Evolutionary conservation across 1,140 invertebrate species (phyloP).

Genomic region (Neoseiulus cucumeris): DNA sequence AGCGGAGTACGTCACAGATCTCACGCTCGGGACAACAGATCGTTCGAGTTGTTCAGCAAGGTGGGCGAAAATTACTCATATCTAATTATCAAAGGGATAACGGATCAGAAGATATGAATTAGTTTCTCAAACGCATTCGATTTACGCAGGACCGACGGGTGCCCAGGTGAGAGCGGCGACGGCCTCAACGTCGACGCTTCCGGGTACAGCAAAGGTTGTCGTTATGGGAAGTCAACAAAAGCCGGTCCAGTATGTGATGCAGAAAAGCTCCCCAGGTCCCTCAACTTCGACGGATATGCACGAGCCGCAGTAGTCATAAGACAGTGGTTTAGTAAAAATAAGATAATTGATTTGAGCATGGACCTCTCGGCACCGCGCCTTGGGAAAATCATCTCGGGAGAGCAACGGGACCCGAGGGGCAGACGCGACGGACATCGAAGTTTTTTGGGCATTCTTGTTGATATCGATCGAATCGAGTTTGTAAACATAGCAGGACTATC

Average conservation of each 20-base stretch:
- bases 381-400: no score
- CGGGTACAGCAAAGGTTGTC: background rate
- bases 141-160: background rate
- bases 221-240: background rate
- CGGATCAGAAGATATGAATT: background rate
- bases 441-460: no score
- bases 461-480: no score
- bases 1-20: no score
- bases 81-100: background rate
- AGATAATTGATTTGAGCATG: background rate
- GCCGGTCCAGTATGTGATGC: slow-evolving; percentile 4
- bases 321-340: background rate
- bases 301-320: background rate
- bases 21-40: background rate
- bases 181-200: background rate
- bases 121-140: background rate
- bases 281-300: background rate
- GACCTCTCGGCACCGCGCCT: no score
- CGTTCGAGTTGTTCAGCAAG: background rate
- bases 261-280: no score
- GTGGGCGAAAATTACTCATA: background rate
- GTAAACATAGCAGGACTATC: no score
- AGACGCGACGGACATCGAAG: no score
- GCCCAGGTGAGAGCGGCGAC: background rate
- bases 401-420: no score